Base-by-base conservation (phyloP, 2,113 vertebrate genomes). In the Genyomyrus donnyi region DNA sequence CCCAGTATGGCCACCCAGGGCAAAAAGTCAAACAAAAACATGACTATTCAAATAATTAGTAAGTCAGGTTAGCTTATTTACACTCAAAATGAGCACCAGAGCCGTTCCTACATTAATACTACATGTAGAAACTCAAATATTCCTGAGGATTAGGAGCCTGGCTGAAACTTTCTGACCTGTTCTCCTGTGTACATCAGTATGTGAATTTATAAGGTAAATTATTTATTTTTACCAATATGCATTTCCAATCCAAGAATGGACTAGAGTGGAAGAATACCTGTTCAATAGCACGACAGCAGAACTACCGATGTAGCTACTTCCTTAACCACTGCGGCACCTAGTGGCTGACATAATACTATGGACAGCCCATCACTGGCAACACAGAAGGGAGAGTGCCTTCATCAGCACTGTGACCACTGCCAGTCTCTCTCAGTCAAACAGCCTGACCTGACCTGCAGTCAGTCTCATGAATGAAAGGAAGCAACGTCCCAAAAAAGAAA, bases 401-500 rank as follows among this genome's bases (percentile, higher is more conserved):
- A 83, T 24, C 80, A 46, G 39, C 80, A 84, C 0, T 48, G 8
- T 48, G 39, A 11, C 83, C 39, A n/a, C 17, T 48, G 42, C 49
- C 85, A 87, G 48, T 15, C 2, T 39, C 49, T 52, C 50, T 17
- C 49, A 50, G 17, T 50, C 85, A 53, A 45, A 49, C 49, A 31
- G 93, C 93, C 93, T 92, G 92, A 92, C 92, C 93, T 95, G 94
- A 95, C 93, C 94, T 90, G 48, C 91, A 87, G 91, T 86, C 48
- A 90, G 94, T 94, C 94, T 94, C 92, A 94, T 96, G 95, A 96
- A 96, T 96, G 95, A 94, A 95, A 94, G 94, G 95, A 96, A 96
- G 95, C 92, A 88, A 93, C 93, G 93, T 94, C 91, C 91, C 91
- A 92, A 93, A 94, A 94, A 92, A 91, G 88, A 89, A 93, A 90